Evolutionary conservation across 2,888 invertebrate genomes (phyloP).

Genomic region (Monoplex corrugatus): DNA sequence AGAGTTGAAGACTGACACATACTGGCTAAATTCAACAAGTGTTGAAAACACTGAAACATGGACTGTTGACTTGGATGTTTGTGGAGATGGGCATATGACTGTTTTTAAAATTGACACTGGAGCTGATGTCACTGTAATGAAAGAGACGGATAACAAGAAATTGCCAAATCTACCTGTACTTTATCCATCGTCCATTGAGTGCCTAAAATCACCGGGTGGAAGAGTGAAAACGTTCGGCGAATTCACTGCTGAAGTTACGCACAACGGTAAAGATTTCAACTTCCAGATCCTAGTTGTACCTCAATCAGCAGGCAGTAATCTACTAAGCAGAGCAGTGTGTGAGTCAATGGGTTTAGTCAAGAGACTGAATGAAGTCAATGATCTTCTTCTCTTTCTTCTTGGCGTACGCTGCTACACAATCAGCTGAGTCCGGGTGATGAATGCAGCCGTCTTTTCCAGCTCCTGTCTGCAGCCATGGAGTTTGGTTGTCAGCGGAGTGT

Average conservation of each 20-base stretch:
- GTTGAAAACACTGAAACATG: not conserved
- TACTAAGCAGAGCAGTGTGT: not conserved
- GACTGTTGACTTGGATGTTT: not conserved
- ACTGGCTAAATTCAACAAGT: not conserved
- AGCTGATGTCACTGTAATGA: not conserved
- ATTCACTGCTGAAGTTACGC: not conserved
- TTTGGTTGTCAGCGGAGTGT: no score
- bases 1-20: not conserved
- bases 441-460: no score
- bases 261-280: not conserved
- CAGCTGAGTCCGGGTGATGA: no score
- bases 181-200: not conserved
- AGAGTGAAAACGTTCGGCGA: not conserved
- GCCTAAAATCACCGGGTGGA: not conserved
- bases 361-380: not conserved
- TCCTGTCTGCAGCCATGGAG: no score
- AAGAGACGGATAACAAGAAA: not conserved
- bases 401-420: no score
- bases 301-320: not conserved
- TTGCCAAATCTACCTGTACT: not conserved
- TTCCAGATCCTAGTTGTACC: conserved; percentile 8
- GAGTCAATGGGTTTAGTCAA: not conserved
- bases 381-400: no score
- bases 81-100: not conserved
- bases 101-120: not conserved